Conservation (phyloP, 2,797 vertebrate species). For the Cossypha dichroa region DNA sequence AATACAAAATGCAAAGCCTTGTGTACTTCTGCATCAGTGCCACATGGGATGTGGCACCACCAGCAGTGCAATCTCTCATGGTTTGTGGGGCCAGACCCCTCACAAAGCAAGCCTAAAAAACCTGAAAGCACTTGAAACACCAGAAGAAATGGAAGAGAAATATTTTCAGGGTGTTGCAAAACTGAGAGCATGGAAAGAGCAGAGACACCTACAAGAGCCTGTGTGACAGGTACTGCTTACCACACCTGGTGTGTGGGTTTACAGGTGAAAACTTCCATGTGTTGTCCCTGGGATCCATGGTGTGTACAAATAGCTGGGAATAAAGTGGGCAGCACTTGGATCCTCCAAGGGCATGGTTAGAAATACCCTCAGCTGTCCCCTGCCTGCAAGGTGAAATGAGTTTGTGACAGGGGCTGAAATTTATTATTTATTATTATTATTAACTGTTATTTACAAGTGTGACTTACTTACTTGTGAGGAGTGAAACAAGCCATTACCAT, state of each 20-base stretch:
- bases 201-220: not conserved
- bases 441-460: not conserved
- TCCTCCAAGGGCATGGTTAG: not conserved
- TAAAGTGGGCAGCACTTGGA: not conserved
- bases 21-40: not conserved
- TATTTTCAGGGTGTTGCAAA: not conserved
- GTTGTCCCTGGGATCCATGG: not conserved
- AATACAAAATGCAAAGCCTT: not conserved
- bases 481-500: not conserved
- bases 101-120: not conserved
- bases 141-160: not conserved
- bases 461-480: not conserved
- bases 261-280: not conserved
- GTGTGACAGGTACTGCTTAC: not conserved
- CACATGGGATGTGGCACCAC: not conserved
- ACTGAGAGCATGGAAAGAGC: not conserved
- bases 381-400: not conserved
- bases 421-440: not conserved
- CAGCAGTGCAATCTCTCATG: not conserved
- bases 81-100: not conserved
- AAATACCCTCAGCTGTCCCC: not conserved
- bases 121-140: not conserved
- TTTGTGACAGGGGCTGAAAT: not conserved
- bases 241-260: accelerated
- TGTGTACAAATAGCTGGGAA: not conserved